Evolutionary conservation across 2,888 invertebrate species (phyloP).

Genomic region (Slavum lentiscoides): DNA sequence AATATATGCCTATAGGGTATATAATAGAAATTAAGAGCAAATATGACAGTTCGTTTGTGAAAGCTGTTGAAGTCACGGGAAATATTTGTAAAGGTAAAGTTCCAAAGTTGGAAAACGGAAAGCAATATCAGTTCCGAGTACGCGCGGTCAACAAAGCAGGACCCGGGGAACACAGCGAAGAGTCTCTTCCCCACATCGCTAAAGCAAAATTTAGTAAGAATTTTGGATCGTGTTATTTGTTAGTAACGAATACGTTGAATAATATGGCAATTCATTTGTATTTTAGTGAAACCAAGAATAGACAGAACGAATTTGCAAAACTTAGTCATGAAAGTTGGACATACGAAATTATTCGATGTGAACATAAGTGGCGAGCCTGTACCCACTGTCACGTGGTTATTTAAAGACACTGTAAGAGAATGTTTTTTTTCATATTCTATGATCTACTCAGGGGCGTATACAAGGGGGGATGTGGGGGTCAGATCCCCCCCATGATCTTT

Average conservation of each 20-base stretch:
- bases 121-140: slow-evolving; percentile 92
- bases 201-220: slow-evolving; percentile 82
- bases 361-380: slow-evolving; percentile 92
- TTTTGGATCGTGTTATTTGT: neutral
- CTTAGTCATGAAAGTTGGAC: slow-evolving; percentile 84
- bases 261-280: slow-evolving; percentile 56
- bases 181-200: slow-evolving; percentile 88
- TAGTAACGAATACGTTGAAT: too few relatives aligned
- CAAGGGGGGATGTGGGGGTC: too few relatives aligned
- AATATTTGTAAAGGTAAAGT: slow-evolving; percentile 85
- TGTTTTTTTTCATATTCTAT: neutral
- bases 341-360: slow-evolving; percentile 83
- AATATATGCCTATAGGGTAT: slow-evolving; percentile 64
- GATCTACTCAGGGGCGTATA: too few relatives aligned
- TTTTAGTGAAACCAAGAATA: slow-evolving; percentile 87
- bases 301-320: slow-evolving; percentile 86
- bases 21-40: slow-evolving; percentile 91
- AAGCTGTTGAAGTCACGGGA: slow-evolving; percentile 82
- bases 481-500: too few relatives aligned
- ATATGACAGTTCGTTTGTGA: slow-evolving; percentile 80
- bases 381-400: slow-evolving; percentile 87
- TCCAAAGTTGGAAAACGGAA: slow-evolving; percentile 86
- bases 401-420: slow-evolving; percentile 66
- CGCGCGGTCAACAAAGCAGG: slow-evolving; percentile 96
- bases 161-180: slow-evolving; percentile 86